Percentiles rank a stretch among this genome's conserved stretches.
Conservation (phyloP, 2,113 vertebrate genomes). For the Ahaetulla prasina region DNA sequence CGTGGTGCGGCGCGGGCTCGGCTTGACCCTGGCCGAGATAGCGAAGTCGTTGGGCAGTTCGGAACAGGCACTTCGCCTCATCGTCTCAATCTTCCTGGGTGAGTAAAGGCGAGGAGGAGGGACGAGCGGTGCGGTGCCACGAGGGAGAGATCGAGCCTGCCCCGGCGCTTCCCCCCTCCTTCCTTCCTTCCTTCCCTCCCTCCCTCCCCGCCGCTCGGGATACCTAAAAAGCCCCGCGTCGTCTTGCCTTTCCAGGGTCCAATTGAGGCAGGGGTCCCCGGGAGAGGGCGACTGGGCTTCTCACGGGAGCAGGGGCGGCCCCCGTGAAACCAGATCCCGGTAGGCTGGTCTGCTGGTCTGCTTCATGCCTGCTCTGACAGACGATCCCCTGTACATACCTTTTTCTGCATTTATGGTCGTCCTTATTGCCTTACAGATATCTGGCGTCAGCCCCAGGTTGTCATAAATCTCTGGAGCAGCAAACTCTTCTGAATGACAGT, state of each 20-base stretch:
- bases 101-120: conserved; percentile 34
- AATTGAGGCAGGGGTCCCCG: background rate
- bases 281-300: background rate
- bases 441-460: background rate
- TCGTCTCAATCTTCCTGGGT: conserved; percentile 88
- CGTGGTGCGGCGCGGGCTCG: background rate
- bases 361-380: background rate
- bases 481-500: background rate
- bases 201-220: too few relatives aligned
- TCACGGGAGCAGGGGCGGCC: background rate
- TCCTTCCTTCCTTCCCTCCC: too few relatives aligned
- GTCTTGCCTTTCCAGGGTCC: background rate
- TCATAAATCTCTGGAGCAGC: background rate
- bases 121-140: conserved; percentile 38
- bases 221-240: background rate
- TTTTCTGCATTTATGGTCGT: background rate
- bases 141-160: background rate
- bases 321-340: background rate
- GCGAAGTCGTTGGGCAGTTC: conserved; percentile 84
- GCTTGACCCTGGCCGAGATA: conserved; percentile 54
- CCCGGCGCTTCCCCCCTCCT: background rate
- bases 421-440: background rate
- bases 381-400: background rate
- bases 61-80: conserved; percentile 87
- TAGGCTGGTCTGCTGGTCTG: background rate